Base-by-base conservation (phyloP, 2,113 vertebrate species). In the Trichomycterus rosablanca region DNA sequence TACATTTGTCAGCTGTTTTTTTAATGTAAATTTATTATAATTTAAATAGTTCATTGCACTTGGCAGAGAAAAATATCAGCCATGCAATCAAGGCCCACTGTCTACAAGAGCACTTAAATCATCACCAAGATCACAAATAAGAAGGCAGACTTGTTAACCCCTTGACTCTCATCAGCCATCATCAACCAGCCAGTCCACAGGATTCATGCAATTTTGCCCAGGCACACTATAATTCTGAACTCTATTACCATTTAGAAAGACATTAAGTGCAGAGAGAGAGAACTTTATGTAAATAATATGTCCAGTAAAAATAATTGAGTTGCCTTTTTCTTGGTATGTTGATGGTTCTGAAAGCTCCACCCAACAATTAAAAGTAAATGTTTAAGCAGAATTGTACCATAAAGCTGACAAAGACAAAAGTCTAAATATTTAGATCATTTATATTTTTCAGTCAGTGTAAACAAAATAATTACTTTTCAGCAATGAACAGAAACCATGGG, bases 91-190 rank as follows among this genome's bases (percentile, higher is more conserved):
- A 80, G 71, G 60, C 63, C 11, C 10, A 46, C 59, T 37, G 52
- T 57, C 37, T 59, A 68, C 61, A 54, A 85, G 81, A 46, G 73
- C 74, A 63, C 82, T 85, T 73, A 35, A 85, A 84, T 86, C 85
- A 83, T 73, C 73, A 66, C 19, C 20, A 44, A 63, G 24, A 15
- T 71, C 74, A 66, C 71, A 74, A 75, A 63, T 71, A 68, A 73
- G 67, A 14, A 40, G 56, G 71, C 42, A 18, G 61, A 66, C 77
- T 73, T 68, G 81, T 82, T 80, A 85, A 78, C 77, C 81, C 80
- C 58, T 76, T 72, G 60, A 72, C 76, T 74, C 76, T 79, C 79
- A 70, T 74, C 73, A 70, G 53, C 67, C 73, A 63, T 74, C 75
- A 60, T 9, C 76, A 71, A 78, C 49, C 68, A 49, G 46, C 61